These are phyloP conservation scores for Halictus ligatus DNA, from an alignment of 2,888 invertebrate species.

Conservation along the genomic window DNA sequence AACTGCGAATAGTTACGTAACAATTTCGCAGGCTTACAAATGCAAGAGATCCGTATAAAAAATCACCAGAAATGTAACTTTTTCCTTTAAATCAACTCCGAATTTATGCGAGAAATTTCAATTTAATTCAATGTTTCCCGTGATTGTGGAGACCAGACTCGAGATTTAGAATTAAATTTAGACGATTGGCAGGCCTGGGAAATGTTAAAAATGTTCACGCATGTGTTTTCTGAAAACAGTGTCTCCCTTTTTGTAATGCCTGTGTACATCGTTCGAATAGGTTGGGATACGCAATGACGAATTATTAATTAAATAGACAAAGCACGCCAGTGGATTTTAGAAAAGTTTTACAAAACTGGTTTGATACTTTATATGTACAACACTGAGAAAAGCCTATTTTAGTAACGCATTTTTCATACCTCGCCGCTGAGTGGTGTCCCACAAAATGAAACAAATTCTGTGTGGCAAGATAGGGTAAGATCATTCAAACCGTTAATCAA, in stretches of 20 bases:
- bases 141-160: background rate
- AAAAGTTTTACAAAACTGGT: slow-evolving; percentile 55
- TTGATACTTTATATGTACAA: slow-evolving; percentile 60
- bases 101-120: background rate
- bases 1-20: background rate
- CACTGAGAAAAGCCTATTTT: slow-evolving; percentile 22
- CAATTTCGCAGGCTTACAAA: background rate
- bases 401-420: slow-evolving; percentile 25
- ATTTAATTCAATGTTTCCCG: background rate
- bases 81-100: background rate
- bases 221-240: slow-evolving; percentile 40
- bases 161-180: background rate
- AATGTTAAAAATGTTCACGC: slow-evolving; percentile 19
- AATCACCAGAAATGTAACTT: background rate
- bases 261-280: slow-evolving; percentile 21
- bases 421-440: background rate
- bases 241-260: slow-evolving; percentile 7
- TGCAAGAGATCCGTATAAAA: background rate
- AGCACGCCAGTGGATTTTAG: slow-evolving; percentile 40
- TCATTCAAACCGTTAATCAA: slow-evolving; percentile 24
- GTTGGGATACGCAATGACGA: slow-evolving; percentile 34
- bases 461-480: slow-evolving; percentile 82
- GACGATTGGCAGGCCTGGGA: background rate
- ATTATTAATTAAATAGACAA: slow-evolving; percentile 31
- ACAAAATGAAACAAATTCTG: slow-evolving; percentile 81